Percentiles rank a stretch among this genome's conserved stretches.
Conservation (phyloP, 2,888 invertebrate species). For the Caenorhabditis doughertyi region DNA sequence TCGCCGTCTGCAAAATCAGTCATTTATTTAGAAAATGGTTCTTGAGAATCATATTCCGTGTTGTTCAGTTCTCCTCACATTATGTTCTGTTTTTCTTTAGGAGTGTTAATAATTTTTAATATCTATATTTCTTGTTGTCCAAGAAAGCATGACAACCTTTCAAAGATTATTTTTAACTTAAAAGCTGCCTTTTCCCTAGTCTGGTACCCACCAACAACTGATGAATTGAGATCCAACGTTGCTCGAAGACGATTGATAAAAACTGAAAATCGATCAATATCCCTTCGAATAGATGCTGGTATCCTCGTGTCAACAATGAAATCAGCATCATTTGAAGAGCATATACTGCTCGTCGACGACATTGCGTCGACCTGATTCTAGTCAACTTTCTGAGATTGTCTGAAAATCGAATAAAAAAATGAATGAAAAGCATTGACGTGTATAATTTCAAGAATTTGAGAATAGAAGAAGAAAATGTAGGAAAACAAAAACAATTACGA, state of each 20-base stretch:
- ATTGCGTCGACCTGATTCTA: conserved; percentile 50
- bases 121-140: too few species aligned
- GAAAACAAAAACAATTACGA: neutral
- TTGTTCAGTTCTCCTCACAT: too few species aligned
- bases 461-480: neutral
- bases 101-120: too few species aligned
- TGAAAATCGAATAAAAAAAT: conserved; percentile 13
- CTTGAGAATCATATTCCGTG: too few species aligned
- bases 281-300: conserved; percentile 75
- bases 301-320: conserved; percentile 71
- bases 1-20: conserved; percentile 75
- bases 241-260: conserved; percentile 74
- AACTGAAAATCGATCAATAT: conserved; percentile 80
- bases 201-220: conserved; percentile 76
- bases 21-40: neutral
- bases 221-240: conserved; percentile 72
- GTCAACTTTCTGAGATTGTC: conserved; percentile 28
- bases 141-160: too few species aligned
- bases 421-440: neutral
- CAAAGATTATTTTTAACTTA: too few species aligned
- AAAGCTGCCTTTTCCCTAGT: too few species aligned
- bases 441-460: conserved; percentile 11
- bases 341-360: conserved; percentile 74
- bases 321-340: conserved; percentile 72
- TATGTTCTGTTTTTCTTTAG: too few species aligned